Conservation (phyloP, 1,140 invertebrate species). For the Copidosoma floridanum region DNA sequence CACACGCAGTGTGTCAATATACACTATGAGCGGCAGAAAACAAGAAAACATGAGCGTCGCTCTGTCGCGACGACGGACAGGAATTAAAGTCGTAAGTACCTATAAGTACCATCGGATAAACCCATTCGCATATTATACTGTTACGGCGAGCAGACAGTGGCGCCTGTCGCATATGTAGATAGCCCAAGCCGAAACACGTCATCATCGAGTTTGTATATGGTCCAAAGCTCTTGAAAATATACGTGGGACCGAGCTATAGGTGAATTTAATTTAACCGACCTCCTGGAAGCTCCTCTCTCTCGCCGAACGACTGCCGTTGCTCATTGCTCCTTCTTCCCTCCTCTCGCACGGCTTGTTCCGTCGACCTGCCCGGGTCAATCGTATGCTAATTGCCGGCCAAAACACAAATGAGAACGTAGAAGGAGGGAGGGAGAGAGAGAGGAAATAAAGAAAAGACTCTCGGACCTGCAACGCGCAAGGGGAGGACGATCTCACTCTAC, state of each 20-base stretch:
- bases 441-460: constrained; percentile 43
- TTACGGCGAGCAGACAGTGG: neutral
- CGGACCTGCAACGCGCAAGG: no score
- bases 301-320: constrained; percentile 19
- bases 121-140: no score
- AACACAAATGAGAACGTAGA: constrained; percentile 37
- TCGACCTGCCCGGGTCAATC: constrained; percentile 51
- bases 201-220: no score
- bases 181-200: neutral
- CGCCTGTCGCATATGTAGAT: no score
- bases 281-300: constrained; percentile 29
- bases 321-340: constrained; percentile 2
- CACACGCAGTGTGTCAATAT: no score
- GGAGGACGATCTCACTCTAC: no score
- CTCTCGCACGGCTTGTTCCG: neutral
- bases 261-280: constrained; percentile 45
- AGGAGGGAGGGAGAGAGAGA: constrained; percentile 19
- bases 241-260: constrained; percentile 16
- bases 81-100: no score
- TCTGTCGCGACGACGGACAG: no score
- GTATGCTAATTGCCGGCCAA: constrained; percentile 57
- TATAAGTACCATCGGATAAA: no score
- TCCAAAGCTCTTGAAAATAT: no score
- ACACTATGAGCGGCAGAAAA: no score
- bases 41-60: no score